Evolutionary conservation across 2,888 invertebrate genomes (phyloP).

Genomic region (Cyclophora punctaria): DNA sequence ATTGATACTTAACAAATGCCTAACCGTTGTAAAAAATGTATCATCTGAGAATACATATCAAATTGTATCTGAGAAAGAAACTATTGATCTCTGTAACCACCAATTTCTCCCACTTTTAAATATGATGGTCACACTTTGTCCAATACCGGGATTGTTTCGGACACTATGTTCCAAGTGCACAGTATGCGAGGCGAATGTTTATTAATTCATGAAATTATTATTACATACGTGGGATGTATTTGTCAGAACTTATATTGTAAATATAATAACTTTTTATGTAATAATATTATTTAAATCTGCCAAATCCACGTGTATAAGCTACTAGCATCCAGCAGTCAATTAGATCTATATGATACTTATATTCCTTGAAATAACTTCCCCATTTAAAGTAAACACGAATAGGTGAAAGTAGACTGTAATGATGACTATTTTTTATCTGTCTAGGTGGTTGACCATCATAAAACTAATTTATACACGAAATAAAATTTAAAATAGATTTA

Average conservation of each 20-base stretch:
- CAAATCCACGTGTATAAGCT: conserved; percentile 67
- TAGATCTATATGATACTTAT: conserved; percentile 62
- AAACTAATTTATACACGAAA: conserved; percentile 71
- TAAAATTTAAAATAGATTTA: conserved; percentile 63
- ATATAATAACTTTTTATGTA: conserved; percentile 63
- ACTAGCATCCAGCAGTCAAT: conserved; percentile 68
- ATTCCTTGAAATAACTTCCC: conserved; percentile 67
- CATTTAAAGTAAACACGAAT: conserved; percentile 46
- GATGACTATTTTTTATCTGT: conserved; percentile 71
- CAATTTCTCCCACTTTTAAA: conserved; percentile 20
- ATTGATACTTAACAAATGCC: conserved; percentile 5
- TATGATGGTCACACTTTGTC: conserved; percentile 41
- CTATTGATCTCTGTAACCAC: conserved; percentile 46
- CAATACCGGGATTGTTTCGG: conserved; percentile 13
- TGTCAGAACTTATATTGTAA: conserved; percentile 70
- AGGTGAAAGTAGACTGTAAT: conserved; percentile 68
- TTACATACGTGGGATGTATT: conserved; percentile 54
- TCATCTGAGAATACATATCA: conserved; percentile 57
- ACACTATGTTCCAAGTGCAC: conserved; percentile 35
- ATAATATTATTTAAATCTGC: conserved; percentile 65
- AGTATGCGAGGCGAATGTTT: conserved; percentile 50
- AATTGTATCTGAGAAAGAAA: conserved; percentile 43
- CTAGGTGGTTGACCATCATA: conserved; percentile 72
- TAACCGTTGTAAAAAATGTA: conserved; percentile 27
- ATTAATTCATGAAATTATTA: conserved; percentile 36